phyloP scores from a whole-genome alignment of 1,140 invertebrate genomes.

The Hyposmocoma kahamanoa region DNA sequence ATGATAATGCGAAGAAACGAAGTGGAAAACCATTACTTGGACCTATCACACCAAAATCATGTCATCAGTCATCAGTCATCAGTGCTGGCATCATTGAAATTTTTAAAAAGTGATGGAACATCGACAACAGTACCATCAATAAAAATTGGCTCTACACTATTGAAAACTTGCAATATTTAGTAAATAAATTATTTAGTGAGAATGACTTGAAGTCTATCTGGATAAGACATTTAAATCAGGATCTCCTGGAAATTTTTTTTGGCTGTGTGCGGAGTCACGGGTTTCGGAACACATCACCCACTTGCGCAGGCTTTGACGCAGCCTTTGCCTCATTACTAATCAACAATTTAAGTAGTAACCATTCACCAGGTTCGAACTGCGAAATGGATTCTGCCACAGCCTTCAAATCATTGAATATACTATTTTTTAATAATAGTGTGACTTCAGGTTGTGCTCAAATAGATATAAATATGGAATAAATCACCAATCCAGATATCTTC shows the following conservation, averaged over 20 bases:
- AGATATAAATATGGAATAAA: too few relatives aligned
- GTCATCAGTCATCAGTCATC: conserved; percentile 29
- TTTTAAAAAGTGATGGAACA: conserved; percentile 15
- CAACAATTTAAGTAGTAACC: too few relatives aligned
- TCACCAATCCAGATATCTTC: too few relatives aligned
- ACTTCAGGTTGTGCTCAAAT: too few relatives aligned
- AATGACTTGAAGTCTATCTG: conserved; percentile 17
- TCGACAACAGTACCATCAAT: conserved; percentile 24
- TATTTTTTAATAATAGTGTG: too few relatives aligned
- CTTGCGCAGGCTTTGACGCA: conserved; percentile 8
- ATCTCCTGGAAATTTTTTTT: conserved; percentile 24
- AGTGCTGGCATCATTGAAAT: conserved; percentile 26
- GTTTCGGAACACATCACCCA: conserved; percentile 9
- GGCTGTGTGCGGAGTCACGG: conserved; percentile 20
- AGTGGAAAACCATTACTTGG: conserved; percentile 29
- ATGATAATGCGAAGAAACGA: conserved; percentile 10
- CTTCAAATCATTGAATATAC: too few relatives aligned
- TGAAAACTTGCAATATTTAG: conserved; percentile 25
- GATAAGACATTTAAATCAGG: conserved; percentile 27
- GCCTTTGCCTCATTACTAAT: conserved; percentile 11
- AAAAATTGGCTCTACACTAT: conserved; percentile 37
- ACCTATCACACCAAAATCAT: conserved; percentile 22
- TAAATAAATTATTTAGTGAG: conserved; percentile 14
- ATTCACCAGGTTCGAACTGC: too few relatives aligned
- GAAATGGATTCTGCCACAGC: too few relatives aligned